These are phyloP conservation scores for Andricus curvator DNA, from an alignment of 2,888 invertebrate genomes.

Conservation along the genomic window DNA sequence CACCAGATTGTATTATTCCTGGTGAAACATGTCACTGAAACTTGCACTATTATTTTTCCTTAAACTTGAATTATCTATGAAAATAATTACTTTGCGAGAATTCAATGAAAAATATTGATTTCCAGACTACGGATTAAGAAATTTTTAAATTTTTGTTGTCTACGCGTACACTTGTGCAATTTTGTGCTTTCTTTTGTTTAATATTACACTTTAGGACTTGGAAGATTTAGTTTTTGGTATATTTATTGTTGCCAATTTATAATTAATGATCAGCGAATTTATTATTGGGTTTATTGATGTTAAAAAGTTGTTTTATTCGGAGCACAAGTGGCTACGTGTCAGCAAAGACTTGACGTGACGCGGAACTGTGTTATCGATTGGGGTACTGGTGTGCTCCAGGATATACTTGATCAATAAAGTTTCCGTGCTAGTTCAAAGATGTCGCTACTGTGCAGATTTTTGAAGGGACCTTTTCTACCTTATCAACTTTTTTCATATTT, in stretches of 20 bases:
- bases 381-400: background rate
- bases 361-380: conserved; percentile 25
- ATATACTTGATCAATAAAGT: background rate
- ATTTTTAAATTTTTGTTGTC: background rate
- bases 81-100: background rate
- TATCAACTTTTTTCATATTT: too few relatives aligned
- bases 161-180: background rate
- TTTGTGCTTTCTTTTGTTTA: background rate
- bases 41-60: background rate
- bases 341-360: conserved; percentile 27
- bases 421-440: conserved; percentile 9
- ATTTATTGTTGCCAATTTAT: background rate
- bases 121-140: background rate
- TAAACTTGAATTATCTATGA: background rate
- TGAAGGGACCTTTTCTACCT: too few relatives aligned
- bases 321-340: conserved; percentile 49
- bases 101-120: background rate
- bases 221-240: background rate
- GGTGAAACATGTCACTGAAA: background rate
- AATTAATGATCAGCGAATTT: background rate
- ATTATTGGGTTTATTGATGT: conserved; percentile 28
- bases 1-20: background rate
- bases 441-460: background rate
- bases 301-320: conserved; percentile 9
- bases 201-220: background rate